These are phyloP conservation scores for Antheraea mylitta DNA, from an alignment of 1,140 invertebrate species.

Conservation along the genomic window DNA sequence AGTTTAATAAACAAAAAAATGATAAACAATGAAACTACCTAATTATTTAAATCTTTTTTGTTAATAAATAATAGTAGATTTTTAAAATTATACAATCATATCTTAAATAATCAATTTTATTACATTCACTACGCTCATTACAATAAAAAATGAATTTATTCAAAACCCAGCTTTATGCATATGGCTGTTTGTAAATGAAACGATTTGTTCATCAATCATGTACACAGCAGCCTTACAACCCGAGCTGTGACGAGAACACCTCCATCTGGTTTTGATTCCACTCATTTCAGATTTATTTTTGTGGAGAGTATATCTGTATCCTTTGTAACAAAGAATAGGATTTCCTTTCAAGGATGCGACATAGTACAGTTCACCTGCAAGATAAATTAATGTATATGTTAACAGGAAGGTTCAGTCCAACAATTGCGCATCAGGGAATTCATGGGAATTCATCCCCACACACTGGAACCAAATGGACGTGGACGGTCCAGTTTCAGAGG, in stretches of 20 bases:
- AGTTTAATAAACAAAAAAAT: no score
- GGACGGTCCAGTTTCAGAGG: no score
- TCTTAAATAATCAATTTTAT: background rate
- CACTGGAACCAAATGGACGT: no score
- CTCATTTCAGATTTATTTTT: background rate
- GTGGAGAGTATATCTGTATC: conserved; percentile 1
- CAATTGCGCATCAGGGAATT: no score
- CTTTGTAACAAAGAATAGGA: background rate
- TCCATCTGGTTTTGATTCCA: background rate
- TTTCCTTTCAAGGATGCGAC: background rate
- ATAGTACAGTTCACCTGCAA: background rate
- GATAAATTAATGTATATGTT: background rate
- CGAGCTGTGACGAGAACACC: background rate
- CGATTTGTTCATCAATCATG: conserved; percentile 1
- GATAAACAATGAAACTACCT: no score
- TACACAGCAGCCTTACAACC: background rate
- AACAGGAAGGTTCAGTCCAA: no score
- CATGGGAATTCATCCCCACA: no score
- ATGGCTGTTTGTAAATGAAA: background rate
- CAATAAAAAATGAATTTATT: background rate
- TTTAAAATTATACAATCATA: no score
- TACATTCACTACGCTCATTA: background rate
- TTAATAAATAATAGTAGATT: no score
- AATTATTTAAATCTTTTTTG: no score
- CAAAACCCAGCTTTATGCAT: background rate